phyloP scores from a whole-genome alignment of 2,797 vertebrate species.

The Rallus crepitans region DNA sequence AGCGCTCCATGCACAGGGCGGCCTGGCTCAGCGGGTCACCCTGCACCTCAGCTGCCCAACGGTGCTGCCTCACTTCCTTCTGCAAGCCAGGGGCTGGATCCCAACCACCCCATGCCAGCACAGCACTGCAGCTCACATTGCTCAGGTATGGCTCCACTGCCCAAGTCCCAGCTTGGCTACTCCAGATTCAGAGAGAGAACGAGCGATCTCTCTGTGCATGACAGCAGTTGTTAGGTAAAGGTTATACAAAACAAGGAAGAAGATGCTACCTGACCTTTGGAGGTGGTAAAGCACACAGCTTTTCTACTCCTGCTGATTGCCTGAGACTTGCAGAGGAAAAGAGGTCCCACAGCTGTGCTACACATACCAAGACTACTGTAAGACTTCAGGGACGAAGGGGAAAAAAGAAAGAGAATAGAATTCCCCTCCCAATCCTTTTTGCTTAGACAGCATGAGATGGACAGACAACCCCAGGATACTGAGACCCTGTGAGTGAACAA shows the following conservation, averaged over 20 bases:
- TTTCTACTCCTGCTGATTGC: background rate
- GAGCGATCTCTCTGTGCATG: background rate
- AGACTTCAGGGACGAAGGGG: background rate
- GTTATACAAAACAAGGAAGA: background rate
- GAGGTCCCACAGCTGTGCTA: background rate
- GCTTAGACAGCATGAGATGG: background rate
- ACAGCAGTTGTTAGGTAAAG: background rate
- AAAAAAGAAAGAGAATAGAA: background rate
- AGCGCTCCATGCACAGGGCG: accelerated
- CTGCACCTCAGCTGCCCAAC: background rate
- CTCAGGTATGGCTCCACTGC: background rate
- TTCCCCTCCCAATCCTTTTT: background rate
- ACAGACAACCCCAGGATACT: background rate
- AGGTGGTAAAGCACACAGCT: background rate
- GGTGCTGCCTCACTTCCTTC: background rate
- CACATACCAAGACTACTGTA: background rate
- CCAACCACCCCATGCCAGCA: background rate
- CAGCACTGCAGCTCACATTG: background rate
- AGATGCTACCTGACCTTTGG: background rate
- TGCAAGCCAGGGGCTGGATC: background rate
- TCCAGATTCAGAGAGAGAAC: background rate
- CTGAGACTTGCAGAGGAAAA: background rate
- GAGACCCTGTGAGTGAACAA: background rate
- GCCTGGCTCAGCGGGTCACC: background rate
- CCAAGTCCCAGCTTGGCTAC: background rate